Conservation (phyloP, 2,888 invertebrate species). For the Drosophila paramelanica region DNA sequence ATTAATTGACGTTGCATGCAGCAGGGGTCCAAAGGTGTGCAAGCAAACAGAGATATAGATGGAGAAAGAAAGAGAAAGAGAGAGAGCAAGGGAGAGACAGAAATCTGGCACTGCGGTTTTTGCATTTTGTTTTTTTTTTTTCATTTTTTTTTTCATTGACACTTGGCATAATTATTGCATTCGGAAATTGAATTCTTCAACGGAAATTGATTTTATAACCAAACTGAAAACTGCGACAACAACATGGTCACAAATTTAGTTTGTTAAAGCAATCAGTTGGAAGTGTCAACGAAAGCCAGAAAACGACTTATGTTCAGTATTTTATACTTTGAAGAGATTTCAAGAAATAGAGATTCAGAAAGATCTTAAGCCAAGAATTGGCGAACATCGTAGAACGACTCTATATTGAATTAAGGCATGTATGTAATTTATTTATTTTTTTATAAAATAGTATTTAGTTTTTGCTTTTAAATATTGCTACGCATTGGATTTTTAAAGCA, state of each 20-base stretch:
- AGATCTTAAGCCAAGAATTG: too few relatives aligned
- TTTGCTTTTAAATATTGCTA: too few relatives aligned
- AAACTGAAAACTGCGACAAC: constrained; percentile 43
- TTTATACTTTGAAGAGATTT: not conserved
- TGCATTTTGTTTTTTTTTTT: constrained; percentile 26
- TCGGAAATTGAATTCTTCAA: constrained; percentile 83
- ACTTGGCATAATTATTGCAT: constrained; percentile 84
- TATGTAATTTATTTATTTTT: too few relatives aligned
- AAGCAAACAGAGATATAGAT: not conserved
- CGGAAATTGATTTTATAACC: constrained; percentile 84
- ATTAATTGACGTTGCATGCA: constrained; percentile 66
- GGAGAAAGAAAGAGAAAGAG: not conserved
- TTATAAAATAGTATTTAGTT: too few relatives aligned
- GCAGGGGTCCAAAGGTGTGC: constrained; percentile 30
- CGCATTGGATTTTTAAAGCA: too few relatives aligned
- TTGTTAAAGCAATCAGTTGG: constrained; percentile 38
- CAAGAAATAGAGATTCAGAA: too few relatives aligned
- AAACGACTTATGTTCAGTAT: constrained; percentile 10
- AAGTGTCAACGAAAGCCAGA: constrained; percentile 15
- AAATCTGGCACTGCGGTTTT: constrained; percentile 25
- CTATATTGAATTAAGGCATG: too few relatives aligned
- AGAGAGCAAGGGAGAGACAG: constrained; percentile 11
- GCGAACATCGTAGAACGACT: too few relatives aligned
- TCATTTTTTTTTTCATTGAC: constrained; percentile 56
- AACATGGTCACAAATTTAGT: constrained; percentile 38